phyloP scores from a whole-genome alignment of 2,113 vertebrate genomes.

The Odocoileus virginianus region DNA sequence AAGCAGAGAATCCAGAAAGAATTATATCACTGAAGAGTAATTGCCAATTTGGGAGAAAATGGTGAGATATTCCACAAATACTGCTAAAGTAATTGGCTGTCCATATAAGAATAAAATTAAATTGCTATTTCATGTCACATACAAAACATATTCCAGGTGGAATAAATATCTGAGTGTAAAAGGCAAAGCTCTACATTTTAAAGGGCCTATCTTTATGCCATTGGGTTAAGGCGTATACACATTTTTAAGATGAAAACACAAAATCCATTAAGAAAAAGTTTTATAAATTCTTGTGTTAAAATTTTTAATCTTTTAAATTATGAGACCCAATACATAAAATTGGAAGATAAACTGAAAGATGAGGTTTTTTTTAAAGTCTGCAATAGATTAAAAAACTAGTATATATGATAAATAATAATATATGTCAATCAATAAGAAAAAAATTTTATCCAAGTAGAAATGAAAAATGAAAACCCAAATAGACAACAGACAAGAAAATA shows the following conservation, averaged over 20 bases:
- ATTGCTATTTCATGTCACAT: background rate
- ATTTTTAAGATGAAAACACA: slow-evolving; percentile 22
- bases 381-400: background rate
- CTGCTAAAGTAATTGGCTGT: background rate
- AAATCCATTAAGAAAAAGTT: background rate
- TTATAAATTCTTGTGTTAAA: background rate
- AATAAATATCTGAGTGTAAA: background rate
- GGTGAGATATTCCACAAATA: background rate
- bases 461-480: slow-evolving; percentile 24
- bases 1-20: background rate
- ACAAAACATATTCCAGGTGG: background rate
- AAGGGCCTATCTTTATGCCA: background rate
- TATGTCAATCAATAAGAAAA: background rate
- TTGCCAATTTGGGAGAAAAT: background rate
- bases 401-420: background rate
- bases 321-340: background rate
- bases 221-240: background rate
- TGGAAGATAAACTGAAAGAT: background rate
- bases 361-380: background rate
- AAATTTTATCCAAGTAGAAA: background rate
- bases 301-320: background rate
- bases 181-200: background rate
- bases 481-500: background rate
- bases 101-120: background rate
- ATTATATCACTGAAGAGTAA: background rate